A percentile compares a stretch with the other conserved stretches of the same genome.
Evolutionary conservation across 2,888 invertebrate species (phyloP).

Genomic region (Prenolepis imparis): DNA sequence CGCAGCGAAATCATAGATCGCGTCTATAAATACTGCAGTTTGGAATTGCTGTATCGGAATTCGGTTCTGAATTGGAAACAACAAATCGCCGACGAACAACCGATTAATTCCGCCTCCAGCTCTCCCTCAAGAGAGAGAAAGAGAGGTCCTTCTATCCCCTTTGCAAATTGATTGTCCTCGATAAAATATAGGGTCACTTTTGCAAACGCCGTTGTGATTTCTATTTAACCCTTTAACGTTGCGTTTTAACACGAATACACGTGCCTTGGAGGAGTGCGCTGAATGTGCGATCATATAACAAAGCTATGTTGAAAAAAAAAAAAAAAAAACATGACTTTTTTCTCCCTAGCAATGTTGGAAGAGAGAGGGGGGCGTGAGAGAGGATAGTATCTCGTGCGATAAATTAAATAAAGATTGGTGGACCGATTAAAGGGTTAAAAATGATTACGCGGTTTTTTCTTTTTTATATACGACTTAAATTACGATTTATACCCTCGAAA

Average conservation of each 20-base stretch:
- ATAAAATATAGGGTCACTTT: slow-evolving; percentile 51
- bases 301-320: neutral
- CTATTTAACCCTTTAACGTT: slow-evolving; percentile 31
- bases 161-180: slow-evolving; percentile 70
- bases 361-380: neutral
- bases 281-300: neutral
- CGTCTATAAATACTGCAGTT: slow-evolving; percentile 7
- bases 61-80: slow-evolving; percentile 52
- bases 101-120: neutral
- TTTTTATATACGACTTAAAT: neutral
- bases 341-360: neutral
- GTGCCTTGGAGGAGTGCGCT: neutral
- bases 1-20: slow-evolving; percentile 64
- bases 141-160: neutral
- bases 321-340: neutral
- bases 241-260: slow-evolving; percentile 7
- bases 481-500: slow-evolving; percentile 25
- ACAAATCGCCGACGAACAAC: neutral
- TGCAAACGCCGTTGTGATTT: slow-evolving; percentile 32
- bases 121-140: neutral
- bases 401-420: neutral
- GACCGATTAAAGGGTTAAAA: slow-evolving; percentile 37
- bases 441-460: slow-evolving; percentile 4
- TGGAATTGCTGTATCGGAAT: neutral
- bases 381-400: neutral